Percentiles rank a stretch among this genome's conserved stretches.
Evolutionary conservation across 2,888 invertebrate genomes (phyloP).

Genomic region (Heteromurus nitidus): DNA sequence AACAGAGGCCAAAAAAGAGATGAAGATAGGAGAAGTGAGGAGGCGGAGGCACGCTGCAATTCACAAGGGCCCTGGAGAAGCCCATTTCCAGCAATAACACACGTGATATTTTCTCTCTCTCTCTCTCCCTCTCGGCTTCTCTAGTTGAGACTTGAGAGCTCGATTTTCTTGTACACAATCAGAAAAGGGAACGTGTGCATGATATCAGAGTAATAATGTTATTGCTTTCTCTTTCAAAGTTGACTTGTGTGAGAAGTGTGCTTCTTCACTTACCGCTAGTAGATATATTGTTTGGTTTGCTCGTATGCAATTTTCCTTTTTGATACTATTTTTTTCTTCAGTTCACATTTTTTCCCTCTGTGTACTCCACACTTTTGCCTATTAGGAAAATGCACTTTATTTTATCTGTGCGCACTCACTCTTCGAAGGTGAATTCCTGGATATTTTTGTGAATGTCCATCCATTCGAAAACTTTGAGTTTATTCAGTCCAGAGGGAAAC

Average conservation of each 20-base stretch:
- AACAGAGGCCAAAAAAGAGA: constrained; percentile 8
- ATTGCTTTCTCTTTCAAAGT: constrained; percentile 39
- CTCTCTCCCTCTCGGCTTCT: too few relatives aligned
- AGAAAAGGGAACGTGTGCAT: not conserved
- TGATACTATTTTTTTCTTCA: not conserved
- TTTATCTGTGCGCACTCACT: constrained; percentile 21
- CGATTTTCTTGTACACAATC: too few relatives aligned
- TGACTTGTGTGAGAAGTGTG: constrained; percentile 25
- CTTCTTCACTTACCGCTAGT: not conserved
- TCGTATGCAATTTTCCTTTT: not conserved
- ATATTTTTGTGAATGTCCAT: constrained; percentile 32
- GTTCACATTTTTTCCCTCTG: not conserved
- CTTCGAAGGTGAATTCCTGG: constrained; percentile 13
- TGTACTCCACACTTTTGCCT: not conserved
- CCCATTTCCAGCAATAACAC: not conserved
- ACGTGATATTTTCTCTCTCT: too few relatives aligned
- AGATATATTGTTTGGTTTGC: not conserved
- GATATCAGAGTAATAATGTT: constrained; percentile 37
- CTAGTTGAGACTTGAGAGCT: too few relatives aligned
- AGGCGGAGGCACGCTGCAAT: constrained; percentile 48
- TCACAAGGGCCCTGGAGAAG: constrained; percentile 33
- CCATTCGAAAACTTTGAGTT: constrained; percentile 32
- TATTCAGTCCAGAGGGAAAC: constrained; percentile 40
- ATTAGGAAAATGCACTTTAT: constrained; percentile 3
- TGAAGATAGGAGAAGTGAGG: too few relatives aligned